Conservation (phyloP, 2,888 invertebrate species). For the Cancer borealis region DNA sequence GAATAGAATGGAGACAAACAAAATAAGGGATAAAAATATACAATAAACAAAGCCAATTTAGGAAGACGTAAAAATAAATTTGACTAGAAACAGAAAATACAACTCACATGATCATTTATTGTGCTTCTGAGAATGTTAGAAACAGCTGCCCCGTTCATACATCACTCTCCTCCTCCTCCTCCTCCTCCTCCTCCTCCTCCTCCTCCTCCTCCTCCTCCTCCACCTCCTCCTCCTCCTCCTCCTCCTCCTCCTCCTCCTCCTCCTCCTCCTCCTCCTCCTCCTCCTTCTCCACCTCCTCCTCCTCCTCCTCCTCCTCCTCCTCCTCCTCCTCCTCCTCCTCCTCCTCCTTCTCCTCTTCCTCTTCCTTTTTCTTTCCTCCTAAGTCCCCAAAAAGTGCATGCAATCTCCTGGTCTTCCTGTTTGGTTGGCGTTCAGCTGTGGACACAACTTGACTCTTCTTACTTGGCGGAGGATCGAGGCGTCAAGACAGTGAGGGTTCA, state of each 20-base stretch:
- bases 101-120: background rate
- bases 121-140: background rate
- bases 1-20: background rate
- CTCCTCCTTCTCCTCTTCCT: background rate
- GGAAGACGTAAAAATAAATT: background rate
- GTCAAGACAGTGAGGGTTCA: background rate
- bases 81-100: background rate
- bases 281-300: background rate
- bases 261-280: background rate
- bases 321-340: constrained; percentile 17
- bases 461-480: background rate
- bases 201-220: constrained; percentile 12
- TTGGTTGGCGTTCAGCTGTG: background rate
- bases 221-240: background rate
- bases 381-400: background rate
- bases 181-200: constrained; percentile 11
- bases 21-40: background rate
- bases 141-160: background rate
- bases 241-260: no score
- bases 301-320: constrained; percentile 20
- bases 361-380: no score
- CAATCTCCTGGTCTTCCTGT: background rate
- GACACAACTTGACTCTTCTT: background rate
- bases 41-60: background rate
- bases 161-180: constrained; percentile 11